Evolutionary conservation across 2,797 vertebrate species (phyloP).

Genomic region (Prionace glauca): DNA sequence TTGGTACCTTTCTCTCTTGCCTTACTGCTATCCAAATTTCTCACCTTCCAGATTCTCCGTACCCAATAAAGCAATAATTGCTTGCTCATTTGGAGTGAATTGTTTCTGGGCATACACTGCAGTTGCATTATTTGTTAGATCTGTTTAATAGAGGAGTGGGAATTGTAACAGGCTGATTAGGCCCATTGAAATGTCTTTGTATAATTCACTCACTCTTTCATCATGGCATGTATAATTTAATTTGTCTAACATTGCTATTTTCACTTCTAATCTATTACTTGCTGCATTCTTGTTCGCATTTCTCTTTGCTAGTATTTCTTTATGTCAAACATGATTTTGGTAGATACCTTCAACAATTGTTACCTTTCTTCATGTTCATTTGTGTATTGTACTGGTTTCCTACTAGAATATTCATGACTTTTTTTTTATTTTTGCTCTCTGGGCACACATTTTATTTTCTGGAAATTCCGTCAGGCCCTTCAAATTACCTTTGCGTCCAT

Average conservation of each 20-base stretch:
- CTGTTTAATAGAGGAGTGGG: not conserved
- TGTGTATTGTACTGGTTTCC: not conserved
- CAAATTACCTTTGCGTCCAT: not conserved
- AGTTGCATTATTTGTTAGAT: not conserved
- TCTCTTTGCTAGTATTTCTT: not conserved
- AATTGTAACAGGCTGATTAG: not conserved
- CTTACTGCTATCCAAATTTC: not conserved
- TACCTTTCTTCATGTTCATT: not conserved
- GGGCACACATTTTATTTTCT: not conserved
- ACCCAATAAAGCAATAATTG: not conserved
- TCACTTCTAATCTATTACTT: not conserved
- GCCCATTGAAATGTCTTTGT: not conserved
- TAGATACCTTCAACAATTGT: not conserved
- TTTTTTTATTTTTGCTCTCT: not conserved
- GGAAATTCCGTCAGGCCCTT: not conserved
- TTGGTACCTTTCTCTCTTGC: no score
- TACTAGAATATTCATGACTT: not conserved
- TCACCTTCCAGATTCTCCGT: not conserved
- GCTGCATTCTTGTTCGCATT: not conserved
- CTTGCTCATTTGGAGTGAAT: not conserved
- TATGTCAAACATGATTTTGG: not conserved
- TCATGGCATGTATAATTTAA: not conserved
- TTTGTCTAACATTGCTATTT: slow-evolving; percentile 4
- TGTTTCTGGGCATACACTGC: not conserved
- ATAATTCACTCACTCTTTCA: not conserved